These are phyloP conservation scores for Melanotaenia maccullochi DNA, from an alignment of 2,797 vertebrate species.

Conservation along the genomic window DNA sequence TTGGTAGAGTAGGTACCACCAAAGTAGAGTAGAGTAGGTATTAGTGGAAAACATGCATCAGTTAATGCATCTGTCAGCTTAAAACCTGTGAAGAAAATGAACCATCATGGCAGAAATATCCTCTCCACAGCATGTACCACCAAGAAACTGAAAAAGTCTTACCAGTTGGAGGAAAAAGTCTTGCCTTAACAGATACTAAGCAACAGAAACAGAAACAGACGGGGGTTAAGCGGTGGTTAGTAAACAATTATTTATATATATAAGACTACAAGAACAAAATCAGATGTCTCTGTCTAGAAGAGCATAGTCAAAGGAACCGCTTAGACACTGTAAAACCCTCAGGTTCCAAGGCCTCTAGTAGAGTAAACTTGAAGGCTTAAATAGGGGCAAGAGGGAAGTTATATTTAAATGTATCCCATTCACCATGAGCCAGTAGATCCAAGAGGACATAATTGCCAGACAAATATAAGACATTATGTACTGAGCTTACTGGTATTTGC, in stretches of 20 bases:
- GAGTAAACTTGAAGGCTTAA: not conserved
- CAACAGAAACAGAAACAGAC: not conserved
- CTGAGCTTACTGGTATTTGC: slow-evolving; percentile 58
- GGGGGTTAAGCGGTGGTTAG: too few relatives aligned
- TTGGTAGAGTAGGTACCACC: too few relatives aligned
- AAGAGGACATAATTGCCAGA: slow-evolving; percentile 48
- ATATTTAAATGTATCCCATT: not conserved
- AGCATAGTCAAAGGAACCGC: too few relatives aligned
- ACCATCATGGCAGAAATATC: not conserved
- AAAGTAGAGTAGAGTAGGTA: too few relatives aligned
- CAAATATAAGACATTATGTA: slow-evolving; percentile 59
- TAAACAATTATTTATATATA: too few relatives aligned
- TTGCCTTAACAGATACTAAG: not conserved
- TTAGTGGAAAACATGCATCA: too few relatives aligned
- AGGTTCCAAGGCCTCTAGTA: too few relatives aligned
- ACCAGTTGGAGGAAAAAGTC: not conserved
- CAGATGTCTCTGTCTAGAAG: too few relatives aligned
- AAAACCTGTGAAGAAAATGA: not conserved
- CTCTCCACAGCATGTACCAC: not conserved
- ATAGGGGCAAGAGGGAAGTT: not conserved
- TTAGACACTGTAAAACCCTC: too few relatives aligned
- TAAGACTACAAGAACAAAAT: too few relatives aligned
- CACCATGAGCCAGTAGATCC: slow-evolving; percentile 13
- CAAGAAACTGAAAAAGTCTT: not conserved
- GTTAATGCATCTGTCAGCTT: not conserved